Conservation (phyloP, 2,797 vertebrate genomes). For the Gobio occitaniae region DNA sequence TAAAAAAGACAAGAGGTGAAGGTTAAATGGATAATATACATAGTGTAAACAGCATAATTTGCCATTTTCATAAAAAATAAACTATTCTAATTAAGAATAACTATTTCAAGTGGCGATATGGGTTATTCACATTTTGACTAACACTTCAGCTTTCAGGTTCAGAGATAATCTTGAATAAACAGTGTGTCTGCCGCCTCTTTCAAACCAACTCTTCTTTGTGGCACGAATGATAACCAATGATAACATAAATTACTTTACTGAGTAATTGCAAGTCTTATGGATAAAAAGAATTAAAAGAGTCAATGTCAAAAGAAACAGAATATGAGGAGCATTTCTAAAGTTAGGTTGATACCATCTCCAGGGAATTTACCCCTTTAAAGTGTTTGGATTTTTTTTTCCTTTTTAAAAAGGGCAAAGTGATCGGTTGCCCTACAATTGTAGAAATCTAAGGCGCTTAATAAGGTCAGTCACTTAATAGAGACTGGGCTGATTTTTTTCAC, state of each 20-base stretch:
- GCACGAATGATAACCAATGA: constrained; percentile 25
- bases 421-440: constrained; percentile 58
- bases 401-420: constrained; percentile 56
- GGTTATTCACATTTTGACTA: not conserved
- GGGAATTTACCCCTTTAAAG: constrained; percentile 55
- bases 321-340: constrained; percentile 59
- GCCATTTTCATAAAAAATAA: not conserved
- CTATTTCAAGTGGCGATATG: not conserved
- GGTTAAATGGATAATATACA: not conserved
- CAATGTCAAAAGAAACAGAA: constrained; percentile 54
- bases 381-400: constrained; percentile 42
- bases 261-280: constrained; percentile 47
- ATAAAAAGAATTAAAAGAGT: constrained; percentile 53
- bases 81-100: not conserved
- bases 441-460: constrained; percentile 58
- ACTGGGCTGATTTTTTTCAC: constrained; percentile 26
- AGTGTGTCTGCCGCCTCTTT: not conserved
- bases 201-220: constrained; percentile 36
- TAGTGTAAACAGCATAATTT: constrained; percentile 2
- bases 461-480: constrained; percentile 58
- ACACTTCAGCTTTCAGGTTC: constrained; percentile 27
- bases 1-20: not conserved
- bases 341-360: constrained; percentile 58
- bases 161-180: constrained; percentile 46
- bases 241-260: constrained; percentile 35